Evolutionary conservation across 1,140 invertebrate genomes (phyloP).

Genomic region (Fopius arisanus): DNA sequence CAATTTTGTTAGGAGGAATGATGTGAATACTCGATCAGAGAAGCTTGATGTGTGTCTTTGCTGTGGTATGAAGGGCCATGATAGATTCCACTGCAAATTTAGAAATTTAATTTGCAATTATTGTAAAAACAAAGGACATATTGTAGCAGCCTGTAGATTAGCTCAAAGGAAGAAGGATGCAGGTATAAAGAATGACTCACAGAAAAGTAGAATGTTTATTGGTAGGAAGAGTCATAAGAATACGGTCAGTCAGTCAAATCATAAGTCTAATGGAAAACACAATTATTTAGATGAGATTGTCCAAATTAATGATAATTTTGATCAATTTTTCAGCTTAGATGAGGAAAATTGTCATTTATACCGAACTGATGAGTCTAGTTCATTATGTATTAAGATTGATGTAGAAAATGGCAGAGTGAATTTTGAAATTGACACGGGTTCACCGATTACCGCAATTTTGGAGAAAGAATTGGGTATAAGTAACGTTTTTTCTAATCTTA

Average conservation of each 20-base stretch:
- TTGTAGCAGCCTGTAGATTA: neutral
- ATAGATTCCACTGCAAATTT: neutral
- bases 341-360: neutral
- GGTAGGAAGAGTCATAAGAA: too few species aligned
- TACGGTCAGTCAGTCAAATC: neutral
- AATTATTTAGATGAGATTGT: neutral
- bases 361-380: neutral
- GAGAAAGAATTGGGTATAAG: neutral
- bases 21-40: neutral
- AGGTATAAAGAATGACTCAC: neutral
- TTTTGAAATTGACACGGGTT: neutral
- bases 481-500: neutral
- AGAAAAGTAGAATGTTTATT: neutral
- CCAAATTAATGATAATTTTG: neutral
- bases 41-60: neutral
- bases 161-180: neutral
- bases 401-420: neutral
- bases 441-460: neutral
- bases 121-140: neutral
- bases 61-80: neutral
- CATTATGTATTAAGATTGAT: neutral
- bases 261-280: neutral
- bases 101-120: neutral
- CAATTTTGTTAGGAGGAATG: neutral
- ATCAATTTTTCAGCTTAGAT: neutral